phyloP scores from a whole-genome alignment of 2,113 vertebrate species.

The Petaurus breviceps region DNA sequence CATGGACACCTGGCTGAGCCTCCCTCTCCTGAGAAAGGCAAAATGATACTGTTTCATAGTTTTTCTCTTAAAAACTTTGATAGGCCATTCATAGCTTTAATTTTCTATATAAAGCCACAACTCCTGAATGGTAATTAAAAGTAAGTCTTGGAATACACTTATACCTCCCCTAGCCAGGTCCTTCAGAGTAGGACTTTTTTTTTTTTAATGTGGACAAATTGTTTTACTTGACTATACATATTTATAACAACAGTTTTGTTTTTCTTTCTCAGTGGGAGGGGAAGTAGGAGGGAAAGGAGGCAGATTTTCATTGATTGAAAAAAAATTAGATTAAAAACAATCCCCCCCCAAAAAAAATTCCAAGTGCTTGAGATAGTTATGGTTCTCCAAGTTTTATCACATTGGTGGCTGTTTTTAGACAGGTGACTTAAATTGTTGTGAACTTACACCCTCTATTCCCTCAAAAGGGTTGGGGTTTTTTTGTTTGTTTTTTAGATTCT shows the following conservation, averaged over 20 bases:
- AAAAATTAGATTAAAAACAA: too few relatives aligned
- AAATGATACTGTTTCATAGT: not conserved
- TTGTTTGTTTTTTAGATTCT: not conserved
- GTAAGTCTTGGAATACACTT: not conserved
- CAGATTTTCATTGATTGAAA: not conserved
- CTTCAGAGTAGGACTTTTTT: not conserved
- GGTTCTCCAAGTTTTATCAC: not conserved
- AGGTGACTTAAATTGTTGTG: not conserved
- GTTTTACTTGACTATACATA: not conserved
- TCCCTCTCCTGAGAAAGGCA: not conserved
- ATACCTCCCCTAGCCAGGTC: not conserved
- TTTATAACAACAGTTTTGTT: not conserved
- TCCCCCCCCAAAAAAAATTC: too few relatives aligned
- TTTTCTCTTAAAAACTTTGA: not conserved
- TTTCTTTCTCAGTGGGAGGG: not conserved
- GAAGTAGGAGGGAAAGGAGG: not conserved
- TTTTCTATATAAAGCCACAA: not conserved
- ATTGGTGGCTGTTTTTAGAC: not conserved
- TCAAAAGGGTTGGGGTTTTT: not conserved
- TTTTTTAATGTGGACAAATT: not conserved
- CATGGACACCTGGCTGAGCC: not conserved
- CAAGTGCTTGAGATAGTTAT: not conserved
- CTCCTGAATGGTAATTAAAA: not conserved
- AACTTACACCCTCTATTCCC: not conserved
- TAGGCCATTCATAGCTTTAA: not conserved